Evolutionary conservation across 2,113 vertebrate species (phyloP), one percentile per base, ranked within the genome.

Genomic region (Myotis lucifugus): DNA sequence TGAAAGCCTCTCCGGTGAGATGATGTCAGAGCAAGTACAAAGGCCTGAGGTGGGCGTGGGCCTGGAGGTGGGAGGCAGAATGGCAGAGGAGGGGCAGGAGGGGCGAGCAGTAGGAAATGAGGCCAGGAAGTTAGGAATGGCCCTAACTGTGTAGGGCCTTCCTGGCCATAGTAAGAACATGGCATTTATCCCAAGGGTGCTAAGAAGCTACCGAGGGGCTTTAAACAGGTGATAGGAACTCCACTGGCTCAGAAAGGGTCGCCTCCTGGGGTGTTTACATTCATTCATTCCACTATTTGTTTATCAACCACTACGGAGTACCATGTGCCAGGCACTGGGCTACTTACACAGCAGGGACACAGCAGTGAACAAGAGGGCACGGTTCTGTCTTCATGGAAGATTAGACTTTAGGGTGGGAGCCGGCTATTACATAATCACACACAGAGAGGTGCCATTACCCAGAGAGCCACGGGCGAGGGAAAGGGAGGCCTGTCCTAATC

Each of bases 401-500:
- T 34, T n/a, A 78, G 70, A 13, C 2, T 42, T 64, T 2, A 66
- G 32, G 2, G 3, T 1, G 0, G 64, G 52, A 74, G 42, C 67
- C 78, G 42, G 69, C 42, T 42, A 50, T 46, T 32, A n/a, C 46
- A 70, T 69, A 56, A 34, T 82, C 66, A 73, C 40, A 73, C 40
- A 54, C 12, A 21, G 1, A 66, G 61, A 91, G 21, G 72, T 23
- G 78, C 17, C 15, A 56, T n/a, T 79, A 40, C 67, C n/a, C 19
- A 69, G 70, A 69, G 18, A 61, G 59, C 42, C 7, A 15, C 0
- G 0, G 4, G 59, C 46, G 46, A 61, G 25, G 1, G 29, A 1
- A n/a, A 25, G 17, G 2, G 37, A 40, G 19, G 14, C 8, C 37
- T 42, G 34, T 5, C 34, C 66, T 46, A 18, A 66, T 46, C 13